These are phyloP conservation scores for Scleropages formosus DNA, from an alignment of 2,797 vertebrate genomes.

Conservation along the genomic window DNA sequence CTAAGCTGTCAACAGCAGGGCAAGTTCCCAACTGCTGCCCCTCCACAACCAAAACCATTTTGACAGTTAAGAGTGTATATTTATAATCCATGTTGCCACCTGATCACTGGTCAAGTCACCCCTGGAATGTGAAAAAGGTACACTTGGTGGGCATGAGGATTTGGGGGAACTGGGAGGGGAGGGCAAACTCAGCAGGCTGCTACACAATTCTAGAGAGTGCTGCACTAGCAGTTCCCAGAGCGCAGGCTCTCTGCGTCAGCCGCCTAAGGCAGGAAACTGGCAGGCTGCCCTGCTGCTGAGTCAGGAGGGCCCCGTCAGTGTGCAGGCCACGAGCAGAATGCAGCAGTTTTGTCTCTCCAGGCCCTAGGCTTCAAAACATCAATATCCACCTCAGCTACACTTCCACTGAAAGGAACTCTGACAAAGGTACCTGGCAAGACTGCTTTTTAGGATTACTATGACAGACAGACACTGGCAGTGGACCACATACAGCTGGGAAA, in stretches of 20 bases:
- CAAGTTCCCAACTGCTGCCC: background rate
- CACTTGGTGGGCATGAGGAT: background rate
- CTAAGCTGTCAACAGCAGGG: no score
- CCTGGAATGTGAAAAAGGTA: background rate
- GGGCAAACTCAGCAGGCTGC: background rate
- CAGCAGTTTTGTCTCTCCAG: slow-evolving; percentile 41
- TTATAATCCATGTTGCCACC: slow-evolving; percentile 17
- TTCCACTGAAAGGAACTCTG: background rate
- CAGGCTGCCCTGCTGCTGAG: slow-evolving; percentile 62
- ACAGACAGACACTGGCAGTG: background rate
- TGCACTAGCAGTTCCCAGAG: slow-evolving; percentile 40
- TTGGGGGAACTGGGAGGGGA: no score
- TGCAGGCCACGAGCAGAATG: slow-evolving; percentile 53
- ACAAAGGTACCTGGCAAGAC: background rate
- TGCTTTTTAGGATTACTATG: background rate
- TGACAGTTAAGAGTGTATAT: background rate
- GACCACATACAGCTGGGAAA: background rate
- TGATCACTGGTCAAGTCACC: background rate
- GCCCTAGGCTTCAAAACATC: background rate
- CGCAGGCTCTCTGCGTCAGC: slow-evolving; percentile 19
- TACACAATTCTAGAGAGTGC: slow-evolving; percentile 43
- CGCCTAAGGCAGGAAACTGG: slow-evolving; percentile 56
- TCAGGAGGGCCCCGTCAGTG: slow-evolving; percentile 57
- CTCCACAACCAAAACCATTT: background rate
- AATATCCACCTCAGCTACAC: background rate